These are phyloP conservation scores for Oncorhynchus masou DNA, from an alignment of 2,113 vertebrate genomes.

Conservation along the genomic window DNA sequence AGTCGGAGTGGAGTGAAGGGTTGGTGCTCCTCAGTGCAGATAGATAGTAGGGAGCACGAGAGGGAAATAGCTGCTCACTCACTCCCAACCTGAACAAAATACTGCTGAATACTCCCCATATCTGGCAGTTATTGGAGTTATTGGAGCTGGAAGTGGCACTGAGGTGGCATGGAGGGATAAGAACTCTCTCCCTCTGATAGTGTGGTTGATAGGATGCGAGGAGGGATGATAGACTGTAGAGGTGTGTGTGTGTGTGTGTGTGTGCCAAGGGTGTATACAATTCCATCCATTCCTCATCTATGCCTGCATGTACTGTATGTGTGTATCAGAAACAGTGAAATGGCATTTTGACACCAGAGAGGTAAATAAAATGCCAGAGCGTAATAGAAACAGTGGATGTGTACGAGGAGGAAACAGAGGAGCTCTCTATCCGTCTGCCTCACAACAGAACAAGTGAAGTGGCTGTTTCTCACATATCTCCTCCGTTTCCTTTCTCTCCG, in stretches of 20 bases:
- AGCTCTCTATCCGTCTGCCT: neutral
- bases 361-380: neutral
- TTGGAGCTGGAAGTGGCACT: too few relatives aligned
- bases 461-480: neutral
- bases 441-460: neutral
- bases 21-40: constrained; percentile 14
- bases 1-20: constrained; percentile 52
- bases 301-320: neutral
- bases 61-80: neutral
- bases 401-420: neutral
- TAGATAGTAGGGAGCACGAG: neutral
- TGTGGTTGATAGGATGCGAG: too few relatives aligned
- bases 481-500: neutral
- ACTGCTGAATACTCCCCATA: neutral
- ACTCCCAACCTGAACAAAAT: neutral
- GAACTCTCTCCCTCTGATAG: too few relatives aligned
- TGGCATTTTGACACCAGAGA: constrained; percentile 12
- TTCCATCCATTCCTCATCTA: too few relatives aligned
- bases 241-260: constrained; percentile 22
- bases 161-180: too few relatives aligned
- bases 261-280: neutral
- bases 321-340: neutral
- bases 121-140: neutral
- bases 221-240: neutral
- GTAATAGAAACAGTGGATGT: neutral